Base-by-base conservation (phyloP, 2,113 vertebrate genomes). In the Hemicordylus capensis region DNA sequence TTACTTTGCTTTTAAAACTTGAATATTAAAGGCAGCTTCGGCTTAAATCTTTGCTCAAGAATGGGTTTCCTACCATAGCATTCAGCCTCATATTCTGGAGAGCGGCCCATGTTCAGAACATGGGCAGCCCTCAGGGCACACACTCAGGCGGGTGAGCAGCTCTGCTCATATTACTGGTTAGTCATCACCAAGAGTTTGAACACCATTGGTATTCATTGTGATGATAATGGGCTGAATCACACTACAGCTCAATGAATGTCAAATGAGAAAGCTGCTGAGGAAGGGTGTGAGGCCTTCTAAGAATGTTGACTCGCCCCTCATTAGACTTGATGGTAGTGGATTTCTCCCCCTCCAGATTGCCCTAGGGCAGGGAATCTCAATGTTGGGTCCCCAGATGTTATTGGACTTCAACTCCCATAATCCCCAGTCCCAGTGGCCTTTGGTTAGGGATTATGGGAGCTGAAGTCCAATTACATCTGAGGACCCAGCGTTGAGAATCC, bases 261-360 rank as follows among this genome's bases (percentile, higher is more conserved):
- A 87, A 76, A 69, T 42, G n/a, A 56, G 85, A 58, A 17, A 39
- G 37, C 72, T 26, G 0, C 0, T 42, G 72, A 81, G 84, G 76
- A 87, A 89, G 70, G 64, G 72, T 66, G 48, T 73, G 77, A 92
- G 42, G 82, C 37, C 61, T 86, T 93, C 64, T 74, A 72, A 82
- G 48, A 74, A 22, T n/a, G 72, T 75, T 80, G 51, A 89, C 76
- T 91, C 69, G 72, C 44, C 76, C 85, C 56, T 83, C 44, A 14
- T 46, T 1, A 1, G 80, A 80, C 15, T 70, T 37, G 58, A 76
- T 37, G 84, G 77, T 83, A 67, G 56, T 22, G 26, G 28, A 26
- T 64, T 19, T 46, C 37, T 26, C 12, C 4, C 58, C 85, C 51
- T 83, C 72, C 74, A 81, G 34, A 56, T 77, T 84, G 51, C n/a